Percentiles rank a stretch among this genome's conserved stretches.
Conservation (phyloP, 2,888 invertebrate genomes). For the Erebia aethiops region DNA sequence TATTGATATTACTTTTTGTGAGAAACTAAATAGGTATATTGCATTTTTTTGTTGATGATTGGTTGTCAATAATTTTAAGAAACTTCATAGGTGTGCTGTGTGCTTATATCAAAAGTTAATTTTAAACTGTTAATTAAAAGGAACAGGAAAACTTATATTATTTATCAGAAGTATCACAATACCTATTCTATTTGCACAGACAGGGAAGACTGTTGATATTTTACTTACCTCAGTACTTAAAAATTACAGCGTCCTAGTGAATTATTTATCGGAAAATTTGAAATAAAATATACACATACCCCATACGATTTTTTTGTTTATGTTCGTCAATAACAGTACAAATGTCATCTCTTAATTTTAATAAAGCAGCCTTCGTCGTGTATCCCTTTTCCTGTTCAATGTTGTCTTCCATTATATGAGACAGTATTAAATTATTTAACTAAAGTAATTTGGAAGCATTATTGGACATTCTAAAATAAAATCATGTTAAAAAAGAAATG, state of each 20-base stretch:
- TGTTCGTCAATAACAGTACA: conserved; percentile 84
- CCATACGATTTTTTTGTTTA: conserved; percentile 79
- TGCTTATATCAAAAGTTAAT: no score
- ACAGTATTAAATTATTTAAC: conserved; percentile 31
- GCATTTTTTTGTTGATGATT: no score
- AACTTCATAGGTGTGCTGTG: no score
- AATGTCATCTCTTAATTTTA: conserved; percentile 88
- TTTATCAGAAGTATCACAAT: no score
- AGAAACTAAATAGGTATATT: no score
- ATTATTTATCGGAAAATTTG: conserved; percentile 41
- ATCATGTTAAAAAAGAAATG: neutral
- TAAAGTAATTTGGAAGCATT: neutral
- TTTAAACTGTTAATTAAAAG: no score
- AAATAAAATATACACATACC: conserved; percentile 60
- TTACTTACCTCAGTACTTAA: no score
- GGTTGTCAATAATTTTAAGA: no score
- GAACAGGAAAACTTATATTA: no score
- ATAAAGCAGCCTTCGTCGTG: conserved; percentile 86
- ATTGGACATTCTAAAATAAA: neutral
- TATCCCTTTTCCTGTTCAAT: conserved; percentile 78
- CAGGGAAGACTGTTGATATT: no score
- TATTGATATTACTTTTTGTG: neutral
- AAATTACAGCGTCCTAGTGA: neutral
- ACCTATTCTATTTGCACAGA: no score
- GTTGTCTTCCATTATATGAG: conserved; percentile 59